A percentile compares a stretch with the other conserved stretches of the same genome.
These are phyloP conservation scores for Stegastes partitus DNA, from an alignment of 2,113 vertebrate species.

Conservation along the genomic window DNA sequence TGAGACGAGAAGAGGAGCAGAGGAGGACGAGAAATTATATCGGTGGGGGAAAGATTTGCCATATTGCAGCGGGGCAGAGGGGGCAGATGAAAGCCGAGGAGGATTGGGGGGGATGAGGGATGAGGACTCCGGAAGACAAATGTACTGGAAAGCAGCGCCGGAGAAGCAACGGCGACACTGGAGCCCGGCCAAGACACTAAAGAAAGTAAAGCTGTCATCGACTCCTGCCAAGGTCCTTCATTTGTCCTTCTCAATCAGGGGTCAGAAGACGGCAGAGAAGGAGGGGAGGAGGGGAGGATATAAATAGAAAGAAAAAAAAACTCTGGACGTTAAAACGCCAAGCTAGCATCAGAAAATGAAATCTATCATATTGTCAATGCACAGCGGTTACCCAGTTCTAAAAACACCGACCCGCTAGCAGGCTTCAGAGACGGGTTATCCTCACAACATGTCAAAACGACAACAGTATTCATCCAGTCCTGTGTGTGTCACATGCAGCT, in stretches of 20 bases:
- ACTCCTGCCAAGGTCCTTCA: slow-evolving; percentile 19
- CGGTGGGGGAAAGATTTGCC: slow-evolving; percentile 19
- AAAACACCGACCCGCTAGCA: too few relatives aligned
- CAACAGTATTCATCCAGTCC: too few relatives aligned
- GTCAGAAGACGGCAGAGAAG: slow-evolving; percentile 6
- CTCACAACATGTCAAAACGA: too few relatives aligned
- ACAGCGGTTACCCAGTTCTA: too few relatives aligned
- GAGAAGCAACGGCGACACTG: not conserved
- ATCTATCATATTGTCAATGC: not conserved
- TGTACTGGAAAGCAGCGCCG: not conserved
- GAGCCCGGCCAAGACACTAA: not conserved
- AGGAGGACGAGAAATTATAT: slow-evolving; percentile 26
- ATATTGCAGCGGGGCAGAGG: slow-evolving; percentile 34
- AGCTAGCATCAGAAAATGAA: not conserved
- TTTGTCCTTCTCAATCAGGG: slow-evolving; percentile 20
- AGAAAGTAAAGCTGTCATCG: slow-evolving; percentile 23
- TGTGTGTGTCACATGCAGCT: too few relatives aligned
- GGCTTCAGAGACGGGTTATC: too few relatives aligned
- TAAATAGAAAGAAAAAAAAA: not conserved
- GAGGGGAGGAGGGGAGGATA: not conserved
- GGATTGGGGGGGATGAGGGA: not conserved
- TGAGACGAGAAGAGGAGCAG: slow-evolving; percentile 13
- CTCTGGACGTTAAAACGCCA: not conserved
- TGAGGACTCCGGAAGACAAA: slow-evolving; percentile 1
- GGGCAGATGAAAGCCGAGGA: slow-evolving; percentile 22